These are phyloP conservation scores for Drosophila anomalata DNA, from an alignment of 2,888 invertebrate species.

Conservation along the genomic window DNA sequence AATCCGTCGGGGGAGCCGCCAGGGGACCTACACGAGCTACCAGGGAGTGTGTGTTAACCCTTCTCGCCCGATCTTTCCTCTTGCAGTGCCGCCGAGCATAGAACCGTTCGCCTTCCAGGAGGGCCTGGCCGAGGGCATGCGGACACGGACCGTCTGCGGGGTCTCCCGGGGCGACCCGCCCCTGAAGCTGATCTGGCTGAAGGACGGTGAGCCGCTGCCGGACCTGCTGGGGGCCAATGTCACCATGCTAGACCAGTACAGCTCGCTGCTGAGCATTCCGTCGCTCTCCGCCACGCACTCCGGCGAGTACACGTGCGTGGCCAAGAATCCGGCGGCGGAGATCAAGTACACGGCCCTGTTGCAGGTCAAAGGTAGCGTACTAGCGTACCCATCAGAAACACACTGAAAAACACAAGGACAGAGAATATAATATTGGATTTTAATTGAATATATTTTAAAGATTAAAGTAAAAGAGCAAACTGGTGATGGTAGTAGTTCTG, in stretches of 20 bases:
- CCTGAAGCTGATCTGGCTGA: conserved; percentile 91
- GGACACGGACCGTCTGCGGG: conserved; percentile 92
- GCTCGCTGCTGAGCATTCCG: conserved; percentile 91
- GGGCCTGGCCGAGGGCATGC: conserved; percentile 92
- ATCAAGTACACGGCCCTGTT: conserved; percentile 91
- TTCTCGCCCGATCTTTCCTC: conserved; percentile 67
- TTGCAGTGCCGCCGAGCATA: conserved; percentile 93
- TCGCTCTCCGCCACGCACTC: conserved; percentile 90
- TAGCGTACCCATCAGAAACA: conserved; percentile 55
- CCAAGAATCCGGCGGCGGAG: conserved; percentile 91
- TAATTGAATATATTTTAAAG: background rate
- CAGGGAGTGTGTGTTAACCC: conserved; percentile 47
- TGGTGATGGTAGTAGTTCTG: too few relatives aligned
- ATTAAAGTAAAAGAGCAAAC: too few relatives aligned
- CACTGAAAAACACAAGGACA: conserved; percentile 5
- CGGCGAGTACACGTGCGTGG: conserved; percentile 91
- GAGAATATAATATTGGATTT: background rate
- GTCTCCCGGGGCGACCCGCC: conserved; percentile 92
- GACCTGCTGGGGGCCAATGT: conserved; percentile 88
- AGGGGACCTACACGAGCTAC: background rate
- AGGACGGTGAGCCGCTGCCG: conserved; percentile 90
- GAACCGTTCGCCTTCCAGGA: conserved; percentile 94
- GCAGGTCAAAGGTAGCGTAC: conserved; percentile 91
- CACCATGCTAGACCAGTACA: conserved; percentile 90
- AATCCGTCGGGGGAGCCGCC: conserved; percentile 17